Conservation (phyloP, 2,888 invertebrate species). For the Gasteruption jaculator region DNA sequence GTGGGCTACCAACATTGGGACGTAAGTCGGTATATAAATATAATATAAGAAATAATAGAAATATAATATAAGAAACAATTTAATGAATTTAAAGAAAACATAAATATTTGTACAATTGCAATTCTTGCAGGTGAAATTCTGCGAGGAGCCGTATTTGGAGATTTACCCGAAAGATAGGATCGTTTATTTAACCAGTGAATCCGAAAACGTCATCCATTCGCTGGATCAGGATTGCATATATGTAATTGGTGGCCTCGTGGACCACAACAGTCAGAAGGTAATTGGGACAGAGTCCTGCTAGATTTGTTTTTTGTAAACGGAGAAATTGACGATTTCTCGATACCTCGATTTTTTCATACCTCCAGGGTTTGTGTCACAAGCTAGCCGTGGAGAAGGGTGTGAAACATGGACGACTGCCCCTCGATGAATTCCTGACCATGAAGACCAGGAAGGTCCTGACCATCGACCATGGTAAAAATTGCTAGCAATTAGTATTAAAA, state of each 20-base stretch:
- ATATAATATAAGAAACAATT: not conserved
- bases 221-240: slow-evolving; percentile 78
- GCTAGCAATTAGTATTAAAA: not conserved
- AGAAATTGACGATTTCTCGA: not conserved
- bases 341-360: slow-evolving; percentile 12
- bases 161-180: slow-evolving; percentile 74
- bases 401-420: slow-evolving; percentile 79
- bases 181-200: slow-evolving; percentile 92
- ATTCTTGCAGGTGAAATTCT: slow-evolving; percentile 63
- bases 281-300: slow-evolving; percentile 10
- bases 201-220: slow-evolving; percentile 74
- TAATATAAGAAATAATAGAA: not conserved
- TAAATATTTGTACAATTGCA: no score
- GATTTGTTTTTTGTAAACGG: slow-evolving; percentile 9
- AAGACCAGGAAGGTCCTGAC: slow-evolving; percentile 90
- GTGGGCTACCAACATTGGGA: slow-evolving; percentile 92
- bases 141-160: slow-evolving; percentile 63
- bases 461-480: slow-evolving; percentile 83
- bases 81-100: slow-evolving; percentile 2
- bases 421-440: slow-evolving; percentile 85
- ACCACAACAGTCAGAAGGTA: slow-evolving; percentile 92
- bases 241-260: slow-evolving; percentile 95
- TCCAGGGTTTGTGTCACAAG: slow-evolving; percentile 77
- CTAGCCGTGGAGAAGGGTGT: slow-evolving; percentile 76
- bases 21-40: no score